Conservation (phyloP, 2,888 invertebrate species). For the Brassicogethes aeneus region DNA sequence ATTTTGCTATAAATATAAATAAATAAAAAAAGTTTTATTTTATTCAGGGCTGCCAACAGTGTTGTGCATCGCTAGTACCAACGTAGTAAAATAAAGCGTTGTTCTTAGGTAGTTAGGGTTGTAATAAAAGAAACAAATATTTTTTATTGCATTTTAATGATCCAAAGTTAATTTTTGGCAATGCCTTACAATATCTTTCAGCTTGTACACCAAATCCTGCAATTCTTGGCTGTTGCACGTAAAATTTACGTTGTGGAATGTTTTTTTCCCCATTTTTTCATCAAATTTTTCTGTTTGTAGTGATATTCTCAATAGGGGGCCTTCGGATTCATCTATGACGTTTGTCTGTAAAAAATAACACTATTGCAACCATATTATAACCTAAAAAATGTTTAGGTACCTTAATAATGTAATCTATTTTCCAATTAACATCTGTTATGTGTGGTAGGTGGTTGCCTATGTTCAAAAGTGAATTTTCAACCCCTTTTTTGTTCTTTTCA, state of each 20-base stretch:
- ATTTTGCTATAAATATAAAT: too few species aligned
- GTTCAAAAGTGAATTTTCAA: conserved; percentile 31
- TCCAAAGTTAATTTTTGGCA: conserved; percentile 41
- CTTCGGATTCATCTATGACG: conserved; percentile 29
- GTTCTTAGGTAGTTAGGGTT: too few species aligned
- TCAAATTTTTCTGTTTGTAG: conserved; percentile 31
- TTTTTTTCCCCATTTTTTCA: conserved; percentile 36
- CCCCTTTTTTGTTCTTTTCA: conserved; percentile 24
- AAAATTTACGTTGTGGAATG: conserved; percentile 46
- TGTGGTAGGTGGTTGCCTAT: conserved; percentile 43
- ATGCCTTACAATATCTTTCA: conserved; percentile 55
- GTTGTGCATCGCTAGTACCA: too few species aligned
- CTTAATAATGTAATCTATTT: conserved; percentile 45
- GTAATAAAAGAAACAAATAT: too few species aligned
- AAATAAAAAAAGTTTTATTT: too few species aligned
- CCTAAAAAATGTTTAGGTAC: conserved; percentile 21
- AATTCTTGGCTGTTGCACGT: conserved; percentile 54
- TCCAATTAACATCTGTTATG: conserved; percentile 51
- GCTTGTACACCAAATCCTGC: conserved; percentile 57
- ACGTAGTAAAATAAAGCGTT: too few species aligned
- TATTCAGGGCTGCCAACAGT: too few species aligned
- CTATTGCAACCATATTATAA: not conserved
- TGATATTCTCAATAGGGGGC: conserved; percentile 35
- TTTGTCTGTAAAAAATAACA: conserved; percentile 29
- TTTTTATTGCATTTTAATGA: conserved; percentile 1